Conservation (phyloP, 2,113 vertebrate genomes). For the Catharus minimus region DNA sequence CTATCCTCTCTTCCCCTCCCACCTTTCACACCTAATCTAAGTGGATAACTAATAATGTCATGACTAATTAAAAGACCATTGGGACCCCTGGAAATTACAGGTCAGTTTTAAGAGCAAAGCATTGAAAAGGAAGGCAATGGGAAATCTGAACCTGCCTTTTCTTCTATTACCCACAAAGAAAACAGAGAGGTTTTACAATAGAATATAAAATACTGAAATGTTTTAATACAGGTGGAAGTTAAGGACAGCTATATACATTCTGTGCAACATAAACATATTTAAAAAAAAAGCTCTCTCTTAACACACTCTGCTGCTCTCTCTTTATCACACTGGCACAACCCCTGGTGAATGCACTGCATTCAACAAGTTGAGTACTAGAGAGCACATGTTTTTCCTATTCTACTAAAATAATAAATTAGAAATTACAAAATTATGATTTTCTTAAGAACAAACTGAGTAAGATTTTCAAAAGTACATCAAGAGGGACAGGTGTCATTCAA, state of each 20-base stretch:
- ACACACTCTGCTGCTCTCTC: neutral
- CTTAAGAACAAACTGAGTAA: neutral
- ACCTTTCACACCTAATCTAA: neutral
- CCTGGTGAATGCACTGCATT: neutral
- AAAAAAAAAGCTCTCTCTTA: neutral
- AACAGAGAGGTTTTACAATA: neutral
- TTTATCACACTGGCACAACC: neutral
- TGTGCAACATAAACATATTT: neutral
- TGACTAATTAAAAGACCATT: neutral
- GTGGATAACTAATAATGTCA: neutral
- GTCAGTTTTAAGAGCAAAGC: neutral
- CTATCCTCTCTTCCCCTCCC: neutral
- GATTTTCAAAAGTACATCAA: neutral
- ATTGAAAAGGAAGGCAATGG: neutral
- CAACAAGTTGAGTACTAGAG: neutral
- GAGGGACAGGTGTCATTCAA: neutral
- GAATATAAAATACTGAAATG: neutral
- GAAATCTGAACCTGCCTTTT: neutral
- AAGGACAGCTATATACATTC: constrained; percentile 19
- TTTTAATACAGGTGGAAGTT: constrained; percentile 3
- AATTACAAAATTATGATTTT: neutral
- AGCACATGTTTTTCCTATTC: neutral
- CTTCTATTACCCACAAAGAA: neutral
- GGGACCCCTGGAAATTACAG: neutral
- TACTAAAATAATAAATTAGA: constrained; percentile 18